Conservation (phyloP, 2,797 vertebrate species). For the Protosalanx chinensis region DNA sequence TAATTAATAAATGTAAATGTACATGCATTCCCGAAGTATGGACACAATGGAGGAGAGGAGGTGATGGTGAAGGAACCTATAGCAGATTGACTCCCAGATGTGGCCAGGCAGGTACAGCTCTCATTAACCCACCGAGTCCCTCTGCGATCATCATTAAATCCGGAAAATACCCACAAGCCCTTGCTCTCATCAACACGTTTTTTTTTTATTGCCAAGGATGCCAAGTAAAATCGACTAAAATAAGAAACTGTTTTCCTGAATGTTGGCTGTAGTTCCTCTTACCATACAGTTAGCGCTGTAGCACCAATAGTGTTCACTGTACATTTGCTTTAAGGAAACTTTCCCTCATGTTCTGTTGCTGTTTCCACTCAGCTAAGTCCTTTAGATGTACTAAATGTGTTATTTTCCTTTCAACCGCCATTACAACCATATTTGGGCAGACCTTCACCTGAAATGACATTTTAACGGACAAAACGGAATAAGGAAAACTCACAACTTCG, state of each 20-base stretch:
- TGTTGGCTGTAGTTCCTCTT: conserved; percentile 27
- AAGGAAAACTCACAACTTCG: too few relatives aligned
- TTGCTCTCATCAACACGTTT: conserved; percentile 17
- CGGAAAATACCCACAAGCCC: conserved; percentile 44
- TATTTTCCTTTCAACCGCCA: too few relatives aligned
- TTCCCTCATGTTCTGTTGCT: too few relatives aligned
- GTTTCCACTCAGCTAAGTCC: too few relatives aligned
- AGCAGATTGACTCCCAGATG: conserved; percentile 46
- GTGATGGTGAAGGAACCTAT: conserved; percentile 28
- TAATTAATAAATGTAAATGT: too few relatives aligned
- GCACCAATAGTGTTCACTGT: too few relatives aligned
- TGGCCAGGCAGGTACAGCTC: conserved; percentile 47
- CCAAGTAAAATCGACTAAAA: conserved; percentile 55
- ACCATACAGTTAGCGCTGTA: neutral
- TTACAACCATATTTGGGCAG: too few relatives aligned
- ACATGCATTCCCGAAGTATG: neutral
- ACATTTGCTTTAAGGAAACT: too few relatives aligned
- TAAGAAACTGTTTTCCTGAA: conserved; percentile 58
- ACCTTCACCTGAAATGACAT: too few relatives aligned
- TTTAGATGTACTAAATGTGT: too few relatives aligned
- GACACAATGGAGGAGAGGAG: conserved; percentile 10
- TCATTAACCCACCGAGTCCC: conserved; percentile 60
- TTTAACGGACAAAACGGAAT: too few relatives aligned
- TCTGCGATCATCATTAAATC: conserved; percentile 47
- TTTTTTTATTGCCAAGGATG: conserved; percentile 46